Base-by-base conservation (phyloP, 2,113 vertebrate genomes). In the Nothoprocta pentlandii region DNA sequence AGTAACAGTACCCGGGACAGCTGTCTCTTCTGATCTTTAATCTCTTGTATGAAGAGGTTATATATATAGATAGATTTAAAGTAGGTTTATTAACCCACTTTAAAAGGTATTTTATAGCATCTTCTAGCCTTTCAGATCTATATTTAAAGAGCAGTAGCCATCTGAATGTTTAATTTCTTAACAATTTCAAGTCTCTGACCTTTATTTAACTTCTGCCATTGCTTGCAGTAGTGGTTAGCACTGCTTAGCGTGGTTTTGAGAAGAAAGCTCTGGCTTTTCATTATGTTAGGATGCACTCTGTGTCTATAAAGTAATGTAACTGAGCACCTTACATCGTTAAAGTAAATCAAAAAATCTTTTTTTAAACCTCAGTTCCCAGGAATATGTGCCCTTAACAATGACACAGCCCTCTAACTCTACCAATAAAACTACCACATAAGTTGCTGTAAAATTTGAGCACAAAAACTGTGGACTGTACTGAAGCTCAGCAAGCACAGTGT, bases 401-500 rank as follows among this genome's bases (percentile, higher is more conserved):
- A n/a, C 5, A 6, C 36, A 61, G 56, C 74, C 10, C 42, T 82
- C 47, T 34, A 66, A 0, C 78, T 84, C 30, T 73, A 70, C 66
- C 47, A 76, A 46, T 64, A 92, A 75, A 77, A 71, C 63, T 78
- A 85, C 51, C 64, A 84, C 58, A 53, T 64, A 53, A 10, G 7
- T 84, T n/a, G 80, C 51, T 89, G 66, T 73, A 92, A 87, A 95
- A 79, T 92, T 86, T 93, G 69, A 66, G 74, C 23, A 32, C 58
- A 54, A n/a, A 83, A 91, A 83, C 8, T 58, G 59, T 49, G 71
- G 82, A 47, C 91, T 91, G 58, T 89, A 54, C 66, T 75, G 82
- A 86, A 86, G 83, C 90, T 95, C 73, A 88, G 74, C 58, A 93
- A 91, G 93, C 93, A 51, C 92, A 94, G 83, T 94, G 82, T 95